Evolutionary conservation across 2,888 invertebrate species (phyloP), one percentile per base, ranked within the genome.

Genomic region (Epiblema foenella): DNA sequence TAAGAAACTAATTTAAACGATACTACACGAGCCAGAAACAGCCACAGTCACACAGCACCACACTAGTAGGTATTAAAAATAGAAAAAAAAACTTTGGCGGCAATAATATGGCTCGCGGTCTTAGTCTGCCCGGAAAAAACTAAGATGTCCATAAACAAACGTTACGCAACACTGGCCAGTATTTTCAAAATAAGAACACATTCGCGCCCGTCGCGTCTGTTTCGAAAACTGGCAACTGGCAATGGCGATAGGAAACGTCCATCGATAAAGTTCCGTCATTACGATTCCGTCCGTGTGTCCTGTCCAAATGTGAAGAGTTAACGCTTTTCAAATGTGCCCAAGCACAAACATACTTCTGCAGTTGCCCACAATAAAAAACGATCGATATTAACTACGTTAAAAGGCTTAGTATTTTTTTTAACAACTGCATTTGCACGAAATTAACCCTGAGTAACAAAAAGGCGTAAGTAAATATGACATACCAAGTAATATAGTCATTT

Each of bases 271-370:
- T 79, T 79, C 66, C 51, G 52, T 64, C 68, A 85, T 88, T 88
- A 85, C 77, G 80, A 88, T 89, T 87, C 88, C 79, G 72, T 77
- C 75, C 77, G 85, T 80, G 86, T 83, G 73, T 82, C 76, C 75
- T 77, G 75, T 74, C 73, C 74, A 71, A 75, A 75, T 68, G 46
- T 24, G 66, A 60, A 56, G 51, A 60, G 58, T 65, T 68, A 73
- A 68, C 59, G 68, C 59, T 73, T 68, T 68, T 70, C 69, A 66
- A 65, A 70, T 72, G 68, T 73, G 66, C 54, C 37, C 59, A 24
- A 56, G 3, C 24, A 59, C 66, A 64, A 70, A 72, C 57, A 59
- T 46, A 52, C 1, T 20, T 3, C 15, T 65, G 54, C 65, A 24
- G 52, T 37, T 39, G 60, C 39, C 2, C 8, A 56, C 24, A 56